Conservation (phyloP, 1,140 invertebrate genomes). For the Orius laevigatus region DNA sequence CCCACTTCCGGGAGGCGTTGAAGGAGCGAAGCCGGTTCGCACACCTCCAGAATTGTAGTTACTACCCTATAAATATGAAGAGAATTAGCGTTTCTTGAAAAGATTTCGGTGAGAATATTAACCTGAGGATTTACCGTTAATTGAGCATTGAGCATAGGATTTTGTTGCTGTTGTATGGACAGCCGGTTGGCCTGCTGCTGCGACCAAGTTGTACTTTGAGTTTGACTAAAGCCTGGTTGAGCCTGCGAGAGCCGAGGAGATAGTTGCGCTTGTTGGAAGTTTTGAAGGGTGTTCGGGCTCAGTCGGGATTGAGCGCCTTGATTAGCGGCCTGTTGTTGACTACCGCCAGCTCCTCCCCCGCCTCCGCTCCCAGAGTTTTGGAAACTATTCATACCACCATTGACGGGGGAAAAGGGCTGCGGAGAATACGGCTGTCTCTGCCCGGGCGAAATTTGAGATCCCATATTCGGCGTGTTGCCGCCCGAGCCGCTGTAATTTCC, state of each 20-base stretch:
- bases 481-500: slow-evolving; percentile 31
- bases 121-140: slow-evolving; percentile 41
- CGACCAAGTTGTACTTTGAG: slow-evolving; percentile 12
- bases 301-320: slow-evolving; percentile 21
- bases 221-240: slow-evolving; percentile 1
- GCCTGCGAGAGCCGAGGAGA: slow-evolving; percentile 25
- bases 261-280: slow-evolving; percentile 24
- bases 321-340: slow-evolving; percentile 18
- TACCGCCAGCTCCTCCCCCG: slow-evolving; percentile 1
- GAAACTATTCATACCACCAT: slow-evolving; percentile 18
- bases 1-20: slow-evolving; percentile 5
- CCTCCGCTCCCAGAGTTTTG: slow-evolving; percentile 7
- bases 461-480: slow-evolving; percentile 18
- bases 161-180: slow-evolving; percentile 45
- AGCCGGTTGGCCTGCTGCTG: slow-evolving; percentile 22
- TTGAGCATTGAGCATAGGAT: slow-evolving; percentile 65
- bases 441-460: slow-evolving; percentile 24
- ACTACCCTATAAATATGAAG: slow-evolving; percentile 3
- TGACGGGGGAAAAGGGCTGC: slow-evolving; percentile 25
- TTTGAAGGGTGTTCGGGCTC: slow-evolving; percentile 22
- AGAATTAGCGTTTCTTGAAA: background rate
- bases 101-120: too few relatives aligned
- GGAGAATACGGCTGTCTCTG: slow-evolving; percentile 29
- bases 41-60: slow-evolving; percentile 6
- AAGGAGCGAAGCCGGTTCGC: slow-evolving; percentile 25